Base-by-base conservation (phyloP, 1,140 invertebrate species). In the Trinorchestia longiramus region DNA sequence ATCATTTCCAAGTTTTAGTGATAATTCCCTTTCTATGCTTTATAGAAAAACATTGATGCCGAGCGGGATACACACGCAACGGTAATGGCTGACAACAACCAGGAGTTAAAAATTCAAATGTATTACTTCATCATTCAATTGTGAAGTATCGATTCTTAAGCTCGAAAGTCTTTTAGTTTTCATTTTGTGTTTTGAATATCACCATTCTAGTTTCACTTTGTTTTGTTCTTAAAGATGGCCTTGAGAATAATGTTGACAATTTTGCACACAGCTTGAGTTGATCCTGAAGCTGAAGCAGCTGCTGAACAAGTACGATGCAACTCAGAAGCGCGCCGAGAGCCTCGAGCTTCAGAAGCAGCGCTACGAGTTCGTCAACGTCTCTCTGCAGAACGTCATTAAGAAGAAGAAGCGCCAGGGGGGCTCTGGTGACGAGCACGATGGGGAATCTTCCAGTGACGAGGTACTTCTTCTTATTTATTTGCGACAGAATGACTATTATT, bases 351-450 rank as follows among this genome's bases (percentile, higher is more conserved):
- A 98, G 96, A 98, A 98, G 97, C 98, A 99, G 97, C 97, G 98
- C 95, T 97, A 98, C 36, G 98, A 98, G 0, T 98, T 98, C 97
- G 98, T 98, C 91, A 98, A 98, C 43, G 98, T 98, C 95, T 98
- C 98, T 97, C 97, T 99, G 41, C 98, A 98, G 96, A 99, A 99
- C 97, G 98, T 98, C 90, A 97, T 98, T 96, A 98, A 97, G 96
- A 96, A 96, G n/a, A 96, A 96, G 41, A 95, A 96, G 96, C 96
- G 45, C 90, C 88, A 88, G 87, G 98, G 98, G 45, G 97, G 98
- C 44, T 98, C 97, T 87, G 98, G 98, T 36, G 96, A 97, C 36
- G 97, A 97, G 4, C 96, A 96, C 57, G 98, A 98, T 36, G 97
- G 97, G 23, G 98, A 98, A 95, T 94, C 92, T 23, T 47, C 44